A percentile compares a stretch with the other conserved stretches of the same genome.
phyloP scores from a whole-genome alignment of 1,140 invertebrate species.

The Philotrypesis tridentata region DNA sequence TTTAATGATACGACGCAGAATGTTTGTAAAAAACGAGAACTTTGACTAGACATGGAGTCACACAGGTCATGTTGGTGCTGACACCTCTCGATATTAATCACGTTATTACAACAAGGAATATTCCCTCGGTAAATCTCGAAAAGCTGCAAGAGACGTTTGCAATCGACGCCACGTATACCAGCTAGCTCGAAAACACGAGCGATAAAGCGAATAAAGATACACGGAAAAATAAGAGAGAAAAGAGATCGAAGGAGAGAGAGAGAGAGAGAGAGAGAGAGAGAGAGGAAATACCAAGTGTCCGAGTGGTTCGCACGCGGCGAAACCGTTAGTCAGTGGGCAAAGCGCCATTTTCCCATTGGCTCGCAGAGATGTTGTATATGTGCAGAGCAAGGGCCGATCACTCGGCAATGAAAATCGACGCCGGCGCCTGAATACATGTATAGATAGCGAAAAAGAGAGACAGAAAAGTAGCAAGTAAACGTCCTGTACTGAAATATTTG shows the following conservation, averaged over 20 bases:
- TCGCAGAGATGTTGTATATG: neutral
- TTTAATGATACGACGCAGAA: too few species aligned
- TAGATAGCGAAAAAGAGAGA: neutral
- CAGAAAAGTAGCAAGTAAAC: neutral
- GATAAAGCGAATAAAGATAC: neutral
- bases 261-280: neutral
- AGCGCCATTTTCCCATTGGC: conserved; percentile 24
- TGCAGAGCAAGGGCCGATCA: neutral
- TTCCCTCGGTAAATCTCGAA: neutral
- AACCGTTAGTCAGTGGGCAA: conserved; percentile 21
- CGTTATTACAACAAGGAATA: neutral
- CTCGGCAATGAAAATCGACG: conserved; percentile 6
- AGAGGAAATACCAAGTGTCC: neutral
- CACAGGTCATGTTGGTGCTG: too few species aligned
- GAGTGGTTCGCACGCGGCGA: conserved; percentile 3
- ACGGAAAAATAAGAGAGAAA: neutral
- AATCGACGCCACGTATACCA: neutral
- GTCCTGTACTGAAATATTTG: too few species aligned
- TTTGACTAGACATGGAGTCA: too few species aligned
- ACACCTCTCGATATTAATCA: too few species aligned
- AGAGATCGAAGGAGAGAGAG: neutral
- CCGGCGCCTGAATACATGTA: neutral
- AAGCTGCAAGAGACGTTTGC: neutral
- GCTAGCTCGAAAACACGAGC: neutral
- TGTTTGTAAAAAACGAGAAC: too few species aligned